These are phyloP conservation scores for Ceratosolen solmsi DNA, from an alignment of 1,140 invertebrate species.

Conservation along the genomic window DNA sequence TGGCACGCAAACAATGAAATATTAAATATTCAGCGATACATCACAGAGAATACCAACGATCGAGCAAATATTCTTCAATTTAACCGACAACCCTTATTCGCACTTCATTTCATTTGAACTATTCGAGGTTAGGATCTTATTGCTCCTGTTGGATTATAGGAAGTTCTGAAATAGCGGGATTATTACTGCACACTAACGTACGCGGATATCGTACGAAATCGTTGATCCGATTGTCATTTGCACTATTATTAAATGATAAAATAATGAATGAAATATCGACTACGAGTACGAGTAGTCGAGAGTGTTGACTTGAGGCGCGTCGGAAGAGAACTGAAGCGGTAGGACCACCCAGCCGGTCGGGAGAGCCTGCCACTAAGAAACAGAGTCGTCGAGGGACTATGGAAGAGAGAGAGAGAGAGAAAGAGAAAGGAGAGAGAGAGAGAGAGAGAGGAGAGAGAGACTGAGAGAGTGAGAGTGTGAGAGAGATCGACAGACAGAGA, in stretches of 20 bases:
- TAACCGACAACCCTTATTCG: neutral
- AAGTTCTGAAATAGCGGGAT: neutral
- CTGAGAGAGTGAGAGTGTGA: conserved; percentile 25
- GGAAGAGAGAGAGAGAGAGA: conserved; percentile 37
- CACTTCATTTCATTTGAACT: neutral
- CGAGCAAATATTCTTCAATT: neutral
- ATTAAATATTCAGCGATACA: no score
- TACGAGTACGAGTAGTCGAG: conserved; percentile 55
- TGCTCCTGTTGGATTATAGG: neutral
- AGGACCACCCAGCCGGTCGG: conserved; percentile 73
- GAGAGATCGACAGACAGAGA: neutral
- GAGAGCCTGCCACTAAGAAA: conserved; percentile 65
- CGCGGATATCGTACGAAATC: no score
- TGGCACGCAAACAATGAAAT: no score
- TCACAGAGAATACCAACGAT: neutral
- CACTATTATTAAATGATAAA: conserved; percentile 1
- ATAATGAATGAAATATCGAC: conserved; percentile 3
- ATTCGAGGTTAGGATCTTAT: neutral
- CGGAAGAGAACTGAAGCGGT: conserved; percentile 73
- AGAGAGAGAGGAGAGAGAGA: conserved; percentile 10
- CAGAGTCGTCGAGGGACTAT: conserved; percentile 66
- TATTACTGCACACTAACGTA: neutral
- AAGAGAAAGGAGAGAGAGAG: conserved; percentile 18
- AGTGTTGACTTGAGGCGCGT: conserved; percentile 73
- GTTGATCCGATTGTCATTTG: neutral